Conservation (phyloP, 2,888 invertebrate species). For the Drosophila lutescens region DNA sequence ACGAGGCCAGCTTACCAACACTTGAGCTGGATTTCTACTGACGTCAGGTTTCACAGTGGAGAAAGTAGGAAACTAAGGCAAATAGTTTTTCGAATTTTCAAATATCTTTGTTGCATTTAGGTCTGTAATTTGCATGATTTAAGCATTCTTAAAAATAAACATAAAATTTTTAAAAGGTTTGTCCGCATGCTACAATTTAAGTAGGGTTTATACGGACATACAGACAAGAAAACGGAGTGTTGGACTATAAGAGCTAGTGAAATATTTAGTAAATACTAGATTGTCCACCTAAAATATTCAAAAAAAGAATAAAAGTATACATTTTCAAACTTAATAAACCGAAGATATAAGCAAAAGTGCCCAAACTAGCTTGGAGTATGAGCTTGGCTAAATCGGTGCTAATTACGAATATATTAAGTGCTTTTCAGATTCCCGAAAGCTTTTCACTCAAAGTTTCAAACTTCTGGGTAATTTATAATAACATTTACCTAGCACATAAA, state of each 20-base stretch:
- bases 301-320: too few species aligned
- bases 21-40: constrained; percentile 59
- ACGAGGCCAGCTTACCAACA: constrained; percentile 55
- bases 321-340: too few species aligned
- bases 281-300: too few species aligned
- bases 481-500: constrained; percentile 31
- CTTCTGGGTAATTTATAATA: constrained; percentile 36
- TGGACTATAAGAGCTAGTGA: too few species aligned
- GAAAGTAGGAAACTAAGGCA: not conserved
- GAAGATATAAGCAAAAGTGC: not conserved
- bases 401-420: constrained; percentile 8
- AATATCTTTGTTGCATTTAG: not conserved
- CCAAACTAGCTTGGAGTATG: not conserved
- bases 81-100: not conserved
- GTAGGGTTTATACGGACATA: too few species aligned
- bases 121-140: too few species aligned
- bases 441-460: constrained; percentile 12
- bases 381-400: not conserved
- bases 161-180: too few species aligned
- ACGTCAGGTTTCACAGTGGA: constrained; percentile 19
- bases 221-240: too few species aligned
- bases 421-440: not conserved
- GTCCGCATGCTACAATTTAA: too few species aligned
- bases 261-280: too few species aligned
- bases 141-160: too few species aligned